Conservation (phyloP, 1,140 invertebrate species). For the Rhizoglyphus robini region DNA sequence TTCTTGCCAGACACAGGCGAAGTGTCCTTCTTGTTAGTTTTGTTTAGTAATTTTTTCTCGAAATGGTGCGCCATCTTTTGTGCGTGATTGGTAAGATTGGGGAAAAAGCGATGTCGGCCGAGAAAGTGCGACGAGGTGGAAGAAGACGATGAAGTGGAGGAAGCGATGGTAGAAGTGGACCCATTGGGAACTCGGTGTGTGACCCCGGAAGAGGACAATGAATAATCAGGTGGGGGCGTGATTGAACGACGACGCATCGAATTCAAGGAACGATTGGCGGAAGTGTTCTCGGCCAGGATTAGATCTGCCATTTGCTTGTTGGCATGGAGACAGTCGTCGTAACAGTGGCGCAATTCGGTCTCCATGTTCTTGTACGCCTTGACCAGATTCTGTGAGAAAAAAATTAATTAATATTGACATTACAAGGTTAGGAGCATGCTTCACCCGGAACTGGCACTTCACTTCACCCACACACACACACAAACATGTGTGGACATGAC, state of each 20-base stretch:
- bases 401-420: too few relatives aligned
- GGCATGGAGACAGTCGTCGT: background rate
- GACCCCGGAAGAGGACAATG: background rate
- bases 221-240: slow-evolving; percentile 6
- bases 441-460: too few relatives aligned
- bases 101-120: background rate
- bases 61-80: slow-evolving; percentile 15
- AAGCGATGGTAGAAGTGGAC: slow-evolving; percentile 12
- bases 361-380: background rate
- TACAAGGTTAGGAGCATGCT: too few relatives aligned
- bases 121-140: background rate
- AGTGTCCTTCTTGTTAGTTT: background rate
- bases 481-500: too few relatives aligned
- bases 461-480: too few relatives aligned
- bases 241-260: background rate
- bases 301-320: background rate
- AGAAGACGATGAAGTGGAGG: background rate
- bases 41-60: background rate
- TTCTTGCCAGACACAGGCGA: background rate
- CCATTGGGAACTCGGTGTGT: background rate
- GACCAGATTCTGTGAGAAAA: slow-evolving; percentile 13
- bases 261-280: background rate
- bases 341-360: slow-evolving; percentile 4
- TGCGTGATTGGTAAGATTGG: slow-evolving; percentile 4
- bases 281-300: background rate